phyloP scores from a whole-genome alignment of 2,888 invertebrate species.

The Sclerodermus sp. region DNA sequence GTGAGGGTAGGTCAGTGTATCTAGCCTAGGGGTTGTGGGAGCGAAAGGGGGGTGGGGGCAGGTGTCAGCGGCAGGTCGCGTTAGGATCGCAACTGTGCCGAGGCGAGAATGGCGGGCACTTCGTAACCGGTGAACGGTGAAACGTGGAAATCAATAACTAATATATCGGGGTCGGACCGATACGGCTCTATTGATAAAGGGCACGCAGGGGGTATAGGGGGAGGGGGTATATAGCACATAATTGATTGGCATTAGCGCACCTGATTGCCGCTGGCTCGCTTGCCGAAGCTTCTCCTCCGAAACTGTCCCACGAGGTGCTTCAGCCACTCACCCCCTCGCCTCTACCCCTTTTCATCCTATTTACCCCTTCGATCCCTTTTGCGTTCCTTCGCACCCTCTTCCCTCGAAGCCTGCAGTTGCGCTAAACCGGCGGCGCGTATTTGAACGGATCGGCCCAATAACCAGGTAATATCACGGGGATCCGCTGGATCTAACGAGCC shows the following conservation, averaged over 20 bases:
- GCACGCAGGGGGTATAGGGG: conserved; percentile 18
- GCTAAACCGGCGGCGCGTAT: conserved; percentile 3
- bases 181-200: background rate
- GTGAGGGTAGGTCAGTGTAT: conserved; percentile 8
- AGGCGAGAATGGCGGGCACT: too few relatives aligned
- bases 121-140: conserved; percentile 8
- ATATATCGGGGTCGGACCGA: background rate
- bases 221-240: conserved; percentile 38
- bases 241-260: conserved; percentile 56
- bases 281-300: conserved; percentile 3
- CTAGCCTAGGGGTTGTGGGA: conserved; percentile 9
- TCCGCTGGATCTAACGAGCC: background rate
- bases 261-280: conserved; percentile 46
- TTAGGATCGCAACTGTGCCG: too few relatives aligned
- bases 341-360: too few relatives aligned
- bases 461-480: conserved; percentile 17
- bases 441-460: conserved; percentile 24
- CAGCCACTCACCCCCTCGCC: conserved; percentile 9
- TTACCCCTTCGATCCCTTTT: too few relatives aligned
- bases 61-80: background rate
- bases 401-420: background rate
- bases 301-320: conserved; percentile 28
- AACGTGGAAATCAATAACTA: conserved; percentile 19
- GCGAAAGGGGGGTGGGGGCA: background rate
- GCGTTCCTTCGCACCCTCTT: background rate